Percentiles rank a stretch among this genome's conserved stretches.
phyloP scores from a whole-genome alignment of 2,113 vertebrate species.

The Clarias magur region DNA sequence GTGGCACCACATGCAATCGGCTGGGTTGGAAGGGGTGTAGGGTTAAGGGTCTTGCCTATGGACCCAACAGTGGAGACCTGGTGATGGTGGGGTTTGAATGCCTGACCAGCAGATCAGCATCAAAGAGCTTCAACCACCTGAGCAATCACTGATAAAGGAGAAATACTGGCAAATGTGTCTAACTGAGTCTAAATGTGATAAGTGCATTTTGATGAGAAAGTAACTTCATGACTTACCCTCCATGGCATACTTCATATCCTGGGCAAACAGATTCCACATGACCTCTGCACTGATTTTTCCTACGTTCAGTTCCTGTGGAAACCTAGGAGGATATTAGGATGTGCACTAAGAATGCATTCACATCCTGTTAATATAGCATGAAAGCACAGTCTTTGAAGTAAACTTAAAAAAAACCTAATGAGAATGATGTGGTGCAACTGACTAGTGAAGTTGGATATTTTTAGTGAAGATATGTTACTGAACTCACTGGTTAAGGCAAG shows the following conservation, averaged over 20 bases:
- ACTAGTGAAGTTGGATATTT: background rate
- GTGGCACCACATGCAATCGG: no score
- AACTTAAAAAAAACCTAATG: background rate
- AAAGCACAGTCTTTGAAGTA: background rate
- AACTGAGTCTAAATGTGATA: background rate
- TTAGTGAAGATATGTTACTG: background rate
- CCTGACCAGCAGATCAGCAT: no score
- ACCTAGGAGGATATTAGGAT: slow-evolving; percentile 68
- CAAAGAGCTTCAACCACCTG: no score
- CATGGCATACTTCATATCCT: slow-evolving; percentile 99
- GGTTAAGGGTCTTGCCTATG: no score
- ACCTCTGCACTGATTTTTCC: slow-evolving; percentile 98
- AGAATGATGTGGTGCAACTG: background rate
- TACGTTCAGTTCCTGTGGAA: slow-evolving; percentile 93
- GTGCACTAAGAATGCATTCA: background rate
- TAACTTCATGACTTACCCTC: slow-evolving; percentile 80
- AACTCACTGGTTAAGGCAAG: slow-evolving; percentile 96
- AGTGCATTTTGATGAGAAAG: background rate
- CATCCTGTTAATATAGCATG: background rate
- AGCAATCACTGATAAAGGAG: no score
- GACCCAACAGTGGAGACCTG: no score
- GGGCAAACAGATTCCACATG: slow-evolving; percentile 99
- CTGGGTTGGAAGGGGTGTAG: no score
- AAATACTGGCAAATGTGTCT: background rate
- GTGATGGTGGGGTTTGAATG: no score